A percentile compares a stretch with the other conserved stretches of the same genome.
Evolutionary conservation across 2,113 vertebrate genomes (phyloP).

Genomic region (Phrynocephalus versicolor): DNA sequence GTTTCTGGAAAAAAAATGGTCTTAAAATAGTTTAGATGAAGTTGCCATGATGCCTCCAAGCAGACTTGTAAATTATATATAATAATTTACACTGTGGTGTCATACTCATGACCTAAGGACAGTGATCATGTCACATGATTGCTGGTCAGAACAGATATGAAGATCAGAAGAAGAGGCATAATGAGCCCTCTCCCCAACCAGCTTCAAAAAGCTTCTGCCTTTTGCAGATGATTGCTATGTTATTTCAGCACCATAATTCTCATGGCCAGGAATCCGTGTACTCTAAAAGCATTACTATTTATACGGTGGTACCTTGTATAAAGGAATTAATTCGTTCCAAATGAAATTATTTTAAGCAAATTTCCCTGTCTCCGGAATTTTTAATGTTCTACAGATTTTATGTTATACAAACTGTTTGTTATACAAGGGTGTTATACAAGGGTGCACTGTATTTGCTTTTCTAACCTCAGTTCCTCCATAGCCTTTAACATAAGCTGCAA

Average conservation of each 20-base stretch:
- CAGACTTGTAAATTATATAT: too few relatives aligned
- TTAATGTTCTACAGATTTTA: too few relatives aligned
- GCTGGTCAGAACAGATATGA: background rate
- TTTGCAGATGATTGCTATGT: conserved; percentile 1
- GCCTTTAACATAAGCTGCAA: background rate
- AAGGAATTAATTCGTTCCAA: too few relatives aligned
- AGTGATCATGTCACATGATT: background rate
- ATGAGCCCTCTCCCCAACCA: background rate
- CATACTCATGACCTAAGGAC: background rate
- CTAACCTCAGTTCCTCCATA: conserved; percentile 31
- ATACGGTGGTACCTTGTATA: too few relatives aligned
- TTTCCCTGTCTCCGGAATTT: too few relatives aligned
- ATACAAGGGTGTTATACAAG: too few relatives aligned
- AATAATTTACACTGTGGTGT: too few relatives aligned
- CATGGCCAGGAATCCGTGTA: background rate
- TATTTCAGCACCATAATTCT: background rate
- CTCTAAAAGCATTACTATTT: conserved; percentile 27
- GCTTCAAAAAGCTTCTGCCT: background rate
- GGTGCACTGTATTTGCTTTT: conserved; percentile 39
- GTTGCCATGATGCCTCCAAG: too few relatives aligned
- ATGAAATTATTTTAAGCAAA: too few relatives aligned
- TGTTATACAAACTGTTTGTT: too few relatives aligned
- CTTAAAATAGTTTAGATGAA: too few relatives aligned
- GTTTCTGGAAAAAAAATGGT: too few relatives aligned
- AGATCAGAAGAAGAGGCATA: conserved; percentile 26